Evolutionary conservation across 2,113 vertebrate genomes (phyloP), one percentile per base, ranked within the genome.

Genomic region (Cottus gobio): DNA sequence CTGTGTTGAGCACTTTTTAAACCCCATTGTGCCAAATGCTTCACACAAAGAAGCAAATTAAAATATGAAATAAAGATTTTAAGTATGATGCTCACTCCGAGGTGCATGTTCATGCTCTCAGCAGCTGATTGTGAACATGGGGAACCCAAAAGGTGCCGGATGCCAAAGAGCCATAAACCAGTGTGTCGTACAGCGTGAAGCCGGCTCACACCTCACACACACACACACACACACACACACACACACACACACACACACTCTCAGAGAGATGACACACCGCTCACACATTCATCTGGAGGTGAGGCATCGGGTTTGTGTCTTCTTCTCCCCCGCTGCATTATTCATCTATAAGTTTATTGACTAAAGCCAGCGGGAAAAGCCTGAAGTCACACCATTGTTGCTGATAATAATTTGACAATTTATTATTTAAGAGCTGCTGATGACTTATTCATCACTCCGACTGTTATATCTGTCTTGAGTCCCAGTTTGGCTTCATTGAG

Each of bases 381-480:
- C 34, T 15, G 30, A 86, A 80, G 80, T 90, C 75, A 78, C 78
- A 77, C 66, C 44, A 37, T 66, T 56, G 77, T 87, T 28, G 2
- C 73, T 5, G 79, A 79, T 88, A 31, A 87, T 89, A 85, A 87
- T 75, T 64, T 77, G 48, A 22, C 18, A 22, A 90, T 94, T 56
- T 89, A 95, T 93, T 93, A 94, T 95, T 93, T 57, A 94, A 94
- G 60, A 22, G 66, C 62, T 28, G 37, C 73, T 75, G 60, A 80
- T 93, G 64, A 87, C 54, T 91, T 89, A 94, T 92, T 94, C 77
- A 93, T 88, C 73, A 62, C 58, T 24, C 31, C 37, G 70, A 84
- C 77, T 73, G 46, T 63, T 73, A 73, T 71, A 68, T 86, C 84
- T 75, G 77, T 82, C 77, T 52, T 82, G 34, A 71, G 74, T 63